phyloP scores from a whole-genome alignment of 2,113 vertebrate species.

The Hoplias malabaricus region DNA sequence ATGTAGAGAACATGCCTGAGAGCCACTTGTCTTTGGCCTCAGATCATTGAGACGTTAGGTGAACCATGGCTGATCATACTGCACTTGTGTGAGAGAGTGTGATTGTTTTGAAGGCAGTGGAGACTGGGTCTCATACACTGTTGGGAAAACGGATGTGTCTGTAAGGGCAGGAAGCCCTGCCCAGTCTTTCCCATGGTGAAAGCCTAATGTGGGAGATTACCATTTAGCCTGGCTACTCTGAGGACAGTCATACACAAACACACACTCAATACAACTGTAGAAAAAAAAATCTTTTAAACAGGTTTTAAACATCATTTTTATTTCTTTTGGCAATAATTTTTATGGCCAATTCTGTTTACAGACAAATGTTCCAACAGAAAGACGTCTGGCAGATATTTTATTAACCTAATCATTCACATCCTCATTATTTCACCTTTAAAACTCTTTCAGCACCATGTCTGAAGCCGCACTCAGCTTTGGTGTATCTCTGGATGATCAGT shows the following conservation, averaged over 20 bases:
- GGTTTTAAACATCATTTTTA: too few species aligned
- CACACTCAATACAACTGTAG: slow-evolving; percentile 1
- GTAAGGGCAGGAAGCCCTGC: slow-evolving; percentile 73
- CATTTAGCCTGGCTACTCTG: slow-evolving; percentile 25
- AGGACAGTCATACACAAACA: slow-evolving; percentile 2
- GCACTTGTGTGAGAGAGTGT: slow-evolving; percentile 4
- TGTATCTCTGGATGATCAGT: too few species aligned
- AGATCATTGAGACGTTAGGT: slow-evolving; percentile 14
- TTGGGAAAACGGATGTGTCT: slow-evolving; percentile 73
- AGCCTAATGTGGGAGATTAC: slow-evolving; percentile 51
- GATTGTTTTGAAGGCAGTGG: slow-evolving; percentile 51
- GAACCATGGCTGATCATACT: slow-evolving; percentile 16
- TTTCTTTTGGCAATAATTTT: too few species aligned
- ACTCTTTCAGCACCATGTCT: too few species aligned
- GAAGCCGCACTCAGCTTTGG: too few species aligned
- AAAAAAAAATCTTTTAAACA: too few species aligned
- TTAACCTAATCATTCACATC: too few species aligned
- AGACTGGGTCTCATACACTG: slow-evolving; percentile 57
- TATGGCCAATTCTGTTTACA: too few species aligned
- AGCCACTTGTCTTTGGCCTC: slow-evolving; percentile 9
- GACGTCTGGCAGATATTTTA: too few species aligned
- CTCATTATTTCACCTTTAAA: too few species aligned
- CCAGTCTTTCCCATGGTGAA: slow-evolving; percentile 71
- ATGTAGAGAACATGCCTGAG: slow-evolving; percentile 5
- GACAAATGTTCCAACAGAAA: too few species aligned